phyloP scores from a whole-genome alignment of 2,888 invertebrate genomes.

The Cataglyphis albicans region DNA sequence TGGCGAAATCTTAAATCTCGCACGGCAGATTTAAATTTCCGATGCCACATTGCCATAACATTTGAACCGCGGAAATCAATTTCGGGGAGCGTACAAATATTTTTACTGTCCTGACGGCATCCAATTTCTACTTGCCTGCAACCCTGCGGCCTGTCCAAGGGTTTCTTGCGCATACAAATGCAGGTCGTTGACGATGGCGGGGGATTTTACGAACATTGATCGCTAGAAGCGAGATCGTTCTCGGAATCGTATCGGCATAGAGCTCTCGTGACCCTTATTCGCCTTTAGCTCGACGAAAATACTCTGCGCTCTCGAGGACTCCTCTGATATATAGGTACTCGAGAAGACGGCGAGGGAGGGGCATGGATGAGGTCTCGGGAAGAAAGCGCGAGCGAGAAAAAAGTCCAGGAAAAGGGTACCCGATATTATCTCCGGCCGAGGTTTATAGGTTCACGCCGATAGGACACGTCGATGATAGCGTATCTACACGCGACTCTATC shows the following conservation, averaged over 20 bases:
- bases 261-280: slow-evolving; percentile 67
- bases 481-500: slow-evolving; percentile 59
- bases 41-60: slow-evolving; percentile 23
- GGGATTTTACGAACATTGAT: slow-evolving; percentile 66
- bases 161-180: slow-evolving; percentile 60
- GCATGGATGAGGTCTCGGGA: background rate
- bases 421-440: slow-evolving; percentile 71
- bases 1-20: slow-evolving; percentile 8
- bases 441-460: slow-evolving; percentile 74
- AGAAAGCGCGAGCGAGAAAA: slow-evolving; percentile 42
- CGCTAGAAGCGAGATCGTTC: slow-evolving; percentile 54
- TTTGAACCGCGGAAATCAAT: slow-evolving; percentile 51
- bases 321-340: slow-evolving; percentile 52
- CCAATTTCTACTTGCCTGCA: slow-evolving; percentile 43
- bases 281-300: slow-evolving; percentile 58
- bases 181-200: slow-evolving; percentile 49
- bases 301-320: slow-evolving; percentile 56
- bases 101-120: slow-evolving; percentile 51
- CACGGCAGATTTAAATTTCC: slow-evolving; percentile 21
- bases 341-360: slow-evolving; percentile 48
- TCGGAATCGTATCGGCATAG: slow-evolving; percentile 38
- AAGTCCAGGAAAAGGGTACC: slow-evolving; percentile 62
- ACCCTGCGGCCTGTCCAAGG: slow-evolving; percentile 47
- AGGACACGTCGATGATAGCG: slow-evolving; percentile 66
- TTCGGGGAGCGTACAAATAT: slow-evolving; percentile 54